Conservation (phyloP, 2,113 vertebrate species). For the Burhinus oedicnemus region DNA sequence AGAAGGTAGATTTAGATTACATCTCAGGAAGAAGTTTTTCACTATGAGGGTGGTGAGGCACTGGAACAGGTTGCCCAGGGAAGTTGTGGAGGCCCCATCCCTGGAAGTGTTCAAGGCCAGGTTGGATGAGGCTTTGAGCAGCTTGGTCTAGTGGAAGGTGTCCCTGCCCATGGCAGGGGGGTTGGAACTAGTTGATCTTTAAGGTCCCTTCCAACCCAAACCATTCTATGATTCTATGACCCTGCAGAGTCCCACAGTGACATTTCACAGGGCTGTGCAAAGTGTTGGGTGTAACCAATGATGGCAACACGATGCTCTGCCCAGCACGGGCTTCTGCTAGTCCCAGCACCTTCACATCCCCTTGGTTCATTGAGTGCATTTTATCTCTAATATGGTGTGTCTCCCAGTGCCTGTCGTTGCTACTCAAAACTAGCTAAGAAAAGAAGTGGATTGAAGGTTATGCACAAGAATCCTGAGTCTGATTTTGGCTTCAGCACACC, state of each 20-base stretch:
- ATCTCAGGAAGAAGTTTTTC: too few relatives aligned
- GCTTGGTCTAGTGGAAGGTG: too few relatives aligned
- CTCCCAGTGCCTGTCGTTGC: neutral
- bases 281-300: neutral
- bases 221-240: neutral
- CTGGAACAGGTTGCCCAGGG: too few relatives aligned
- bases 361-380: neutral
- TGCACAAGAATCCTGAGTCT: neutral
- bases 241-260: neutral
- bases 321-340: neutral
- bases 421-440: neutral
- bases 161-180: too few relatives aligned
- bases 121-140: too few relatives aligned
- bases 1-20: too few relatives aligned
- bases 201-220: neutral
- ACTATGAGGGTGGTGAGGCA: too few relatives aligned
- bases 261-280: neutral
- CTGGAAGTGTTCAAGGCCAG: too few relatives aligned
- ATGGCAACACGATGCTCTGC: neutral
- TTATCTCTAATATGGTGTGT: neutral
- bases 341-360: neutral
- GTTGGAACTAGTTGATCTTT: neutral
- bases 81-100: too few relatives aligned
- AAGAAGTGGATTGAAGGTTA: neutral
- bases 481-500: neutral